Base-by-base conservation (phyloP, 2,888 invertebrate species). In the Anticlea derivata region DNA sequence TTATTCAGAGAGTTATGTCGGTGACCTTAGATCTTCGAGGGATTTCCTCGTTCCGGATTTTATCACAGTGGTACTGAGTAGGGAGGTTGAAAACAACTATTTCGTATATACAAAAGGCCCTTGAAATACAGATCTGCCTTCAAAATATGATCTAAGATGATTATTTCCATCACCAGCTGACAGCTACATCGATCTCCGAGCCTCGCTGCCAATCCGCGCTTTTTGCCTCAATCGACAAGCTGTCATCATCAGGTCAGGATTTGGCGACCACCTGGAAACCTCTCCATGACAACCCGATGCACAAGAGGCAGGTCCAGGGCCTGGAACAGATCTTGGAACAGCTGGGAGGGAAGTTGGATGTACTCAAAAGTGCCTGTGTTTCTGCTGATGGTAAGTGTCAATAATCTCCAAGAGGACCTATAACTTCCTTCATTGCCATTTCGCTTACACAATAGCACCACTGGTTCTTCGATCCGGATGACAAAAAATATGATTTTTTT, bases 141-240 rank as follows among this genome's bases (percentile, higher is more conserved):
- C 17, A 17, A 3, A 12, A 31, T 4, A 13, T 26, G n/a, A n/a
- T n/a, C n/a, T n/a, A n/a, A n/a, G n/a, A n/a, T n/a, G n/a, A n/a
- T n/a, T 11, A 12, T 5, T 31, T 1, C 6, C 8, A 6, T 3
- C 30, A 4, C 30, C 55, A 78, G 78, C 46, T 76, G 38, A 73
- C 75, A 30, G 68, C 70, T 0, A 48, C 68, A 2, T 65, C 66
- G 3, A 70, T 77, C 2, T 24, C 39, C 0, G 55, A 70, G 1
- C 51, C 66, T 0, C 47, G 55, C 1, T 78, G 78, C 51, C 68
- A 66, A 29, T 44, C 57, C 0, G 53, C 60, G 0, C 44, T 78
- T 10, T 29, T 61, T 12, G 40, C 53, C 0, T 47, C 68, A 1
- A 57, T 68, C 0, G 65, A 65, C 22, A 51, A 52, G 1, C 62